Percentiles rank a stretch among this genome's conserved stretches.
Evolutionary conservation across 2,888 invertebrate species (phyloP).

Genomic region (Chalcis sispes): DNA sequence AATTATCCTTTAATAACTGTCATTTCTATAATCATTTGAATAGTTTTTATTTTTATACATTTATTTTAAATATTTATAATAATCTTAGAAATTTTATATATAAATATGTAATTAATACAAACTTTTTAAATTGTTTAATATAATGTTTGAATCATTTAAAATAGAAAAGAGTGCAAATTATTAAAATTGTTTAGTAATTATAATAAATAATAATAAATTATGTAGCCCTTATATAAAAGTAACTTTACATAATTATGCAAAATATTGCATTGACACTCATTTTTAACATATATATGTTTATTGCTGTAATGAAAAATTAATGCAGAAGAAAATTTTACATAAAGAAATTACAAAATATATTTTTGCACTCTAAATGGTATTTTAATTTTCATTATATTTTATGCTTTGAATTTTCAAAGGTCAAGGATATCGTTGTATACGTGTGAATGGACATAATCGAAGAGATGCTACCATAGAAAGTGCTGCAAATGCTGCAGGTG

Average conservation of each 20-base stretch:
- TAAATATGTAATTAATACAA: no score
- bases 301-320: no score
- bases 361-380: no score
- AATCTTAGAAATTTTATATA: no score
- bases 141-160: no score
- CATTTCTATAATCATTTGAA: background rate
- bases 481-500: slow-evolving; percentile 82
- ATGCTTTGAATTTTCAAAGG: slow-evolving; percentile 71
- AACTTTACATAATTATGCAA: slow-evolving; percentile 21
- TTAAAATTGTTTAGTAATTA: no score
- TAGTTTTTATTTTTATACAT: background rate
- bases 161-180: no score
- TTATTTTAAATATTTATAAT: background rate
- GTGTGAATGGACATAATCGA: slow-evolving; percentile 82
- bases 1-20: background rate
- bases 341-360: background rate
- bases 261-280: background rate
- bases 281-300: background rate
- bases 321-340: no score
- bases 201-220: background rate
- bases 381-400: background rate
- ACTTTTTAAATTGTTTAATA: no score
- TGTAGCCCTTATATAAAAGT: slow-evolving; percentile 2
- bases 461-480: slow-evolving; percentile 82
- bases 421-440: slow-evolving; percentile 84